Evolutionary conservation across 2,113 vertebrate species (phyloP).

Genomic region (Ifrita kowaldi): DNA sequence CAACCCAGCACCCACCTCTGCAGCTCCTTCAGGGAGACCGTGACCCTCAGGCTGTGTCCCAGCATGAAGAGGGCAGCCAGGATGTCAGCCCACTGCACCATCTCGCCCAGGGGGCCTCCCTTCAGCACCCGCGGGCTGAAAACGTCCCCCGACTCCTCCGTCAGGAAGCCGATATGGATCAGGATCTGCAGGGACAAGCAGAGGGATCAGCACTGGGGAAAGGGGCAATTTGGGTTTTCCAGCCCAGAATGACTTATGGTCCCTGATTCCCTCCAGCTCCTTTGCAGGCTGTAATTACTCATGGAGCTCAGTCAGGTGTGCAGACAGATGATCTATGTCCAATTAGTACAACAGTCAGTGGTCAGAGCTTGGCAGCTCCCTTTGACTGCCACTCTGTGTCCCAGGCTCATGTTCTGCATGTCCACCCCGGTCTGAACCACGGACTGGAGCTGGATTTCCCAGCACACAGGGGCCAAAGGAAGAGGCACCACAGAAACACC

Average conservation of each 20-base stretch:
- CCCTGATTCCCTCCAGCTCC: background rate
- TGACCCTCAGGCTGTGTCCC: slow-evolving; percentile 89
- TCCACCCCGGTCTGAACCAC: rapidly evolving
- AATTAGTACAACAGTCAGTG: background rate
- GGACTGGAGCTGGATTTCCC: rapidly evolving
- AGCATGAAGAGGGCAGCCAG: slow-evolving; percentile 88
- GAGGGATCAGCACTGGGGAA: background rate
- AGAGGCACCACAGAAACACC: background rate
- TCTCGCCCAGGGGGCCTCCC: slow-evolving; percentile 93
- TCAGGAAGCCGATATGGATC: slow-evolving; percentile 94
- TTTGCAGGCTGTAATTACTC: background rate
- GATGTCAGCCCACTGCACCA: slow-evolving; percentile 99
- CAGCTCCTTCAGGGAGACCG: slow-evolving; percentile 92
- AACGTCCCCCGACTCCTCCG: slow-evolving; percentile 93
- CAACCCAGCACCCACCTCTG: slow-evolving; percentile 83
- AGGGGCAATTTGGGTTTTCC: background rate
- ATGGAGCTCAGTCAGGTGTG: background rate
- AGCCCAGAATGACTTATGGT: background rate
- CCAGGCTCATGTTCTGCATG: rapidly evolving
- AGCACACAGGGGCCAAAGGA: background rate
- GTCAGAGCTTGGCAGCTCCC: background rate
- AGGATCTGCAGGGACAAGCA: slow-evolving; percentile 78
- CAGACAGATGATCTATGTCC: background rate
- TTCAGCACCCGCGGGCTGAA: slow-evolving; percentile 96
- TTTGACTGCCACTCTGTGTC: background rate